Conservation (phyloP, 2,113 vertebrate species). For the Accipiter cooperii region DNA sequence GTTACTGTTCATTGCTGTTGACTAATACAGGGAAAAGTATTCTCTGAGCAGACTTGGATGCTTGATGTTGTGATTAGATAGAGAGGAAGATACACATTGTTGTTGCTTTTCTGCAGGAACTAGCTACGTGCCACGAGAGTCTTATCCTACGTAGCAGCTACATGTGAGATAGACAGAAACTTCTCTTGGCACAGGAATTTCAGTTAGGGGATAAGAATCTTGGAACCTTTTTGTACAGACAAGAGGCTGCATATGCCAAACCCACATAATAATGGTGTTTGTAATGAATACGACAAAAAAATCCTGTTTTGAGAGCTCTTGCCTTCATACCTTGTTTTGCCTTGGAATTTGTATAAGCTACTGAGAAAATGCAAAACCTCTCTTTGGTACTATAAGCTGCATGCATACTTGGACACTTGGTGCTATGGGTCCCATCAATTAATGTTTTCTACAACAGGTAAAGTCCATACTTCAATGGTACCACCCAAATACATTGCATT, state of each 20-base stretch:
- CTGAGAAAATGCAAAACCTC: background rate
- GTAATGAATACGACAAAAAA: background rate
- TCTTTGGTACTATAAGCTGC: background rate
- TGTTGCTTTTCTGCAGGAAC: background rate
- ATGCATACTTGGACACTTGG: background rate
- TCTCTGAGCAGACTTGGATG: background rate
- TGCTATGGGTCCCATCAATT: background rate
- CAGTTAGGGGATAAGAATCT: background rate
- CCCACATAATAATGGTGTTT: background rate
- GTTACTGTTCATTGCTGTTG: background rate
- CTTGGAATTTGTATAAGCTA: background rate
- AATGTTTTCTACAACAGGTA: background rate
- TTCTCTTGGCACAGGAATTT: background rate
- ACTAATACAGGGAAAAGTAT: background rate
- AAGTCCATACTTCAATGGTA: background rate
- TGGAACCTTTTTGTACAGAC: background rate
- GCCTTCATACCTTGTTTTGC: background rate
- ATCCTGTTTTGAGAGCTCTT: background rate
- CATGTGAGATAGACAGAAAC: background rate
- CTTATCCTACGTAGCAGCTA: background rate
- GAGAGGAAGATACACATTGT: background rate
- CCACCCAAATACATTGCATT: background rate
- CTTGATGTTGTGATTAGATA: background rate
- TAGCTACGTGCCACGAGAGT: accelerated
- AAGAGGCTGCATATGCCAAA: background rate